Base-by-base conservation (phyloP, 2,113 vertebrate genomes). In the Sciurus niger region DNA sequence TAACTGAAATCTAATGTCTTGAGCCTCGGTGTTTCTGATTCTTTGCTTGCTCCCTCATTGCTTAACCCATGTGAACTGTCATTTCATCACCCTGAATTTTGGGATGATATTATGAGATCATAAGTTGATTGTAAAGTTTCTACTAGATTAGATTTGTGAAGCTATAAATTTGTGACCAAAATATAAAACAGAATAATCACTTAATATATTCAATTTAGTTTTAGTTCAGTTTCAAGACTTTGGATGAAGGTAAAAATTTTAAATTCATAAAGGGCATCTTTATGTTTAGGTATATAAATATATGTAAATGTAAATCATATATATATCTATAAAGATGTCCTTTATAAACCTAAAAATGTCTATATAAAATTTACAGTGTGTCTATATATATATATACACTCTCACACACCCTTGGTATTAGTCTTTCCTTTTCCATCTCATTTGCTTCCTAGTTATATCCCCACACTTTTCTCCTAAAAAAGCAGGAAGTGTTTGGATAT, bases 161-260 rank as follows among this genome's bases (percentile, higher is more conserved):
- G 8, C 8, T 86, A 48, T 63, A 43, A 22, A 48, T 68, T 53
- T 74, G 10, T 68, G 46, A 73, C 32, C 72, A 67, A 96, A 92
- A 34, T 80, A 84, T 48, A 63, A 63, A 20, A 43, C 5, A 58
- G 7, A 82, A 37, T 68, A 84, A 86, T 82, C 11, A 32, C n/a
- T 85, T 46, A 60, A 9, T 55, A 55, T 40, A 37, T 58, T 86
- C 46, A 53, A 63, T 68, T 94, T 86, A 82, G 65, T 68, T 95
- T 90, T 37, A 82, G 40, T 12, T 93, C 28, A 60, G 70, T 84
- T 73, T 67, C 37, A 82, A 90, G 40, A 9, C 7, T 94, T 96
- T 94, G 55, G 53, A 85, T 18, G 48, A 70, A 63, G 72, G 46
- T 12, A 60, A 53, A 93, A 37, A 0, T 11, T 32, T 76, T 55